Evolutionary conservation across 2,797 vertebrate species (phyloP).

Genomic region (Pseudochirops cupreus): DNA sequence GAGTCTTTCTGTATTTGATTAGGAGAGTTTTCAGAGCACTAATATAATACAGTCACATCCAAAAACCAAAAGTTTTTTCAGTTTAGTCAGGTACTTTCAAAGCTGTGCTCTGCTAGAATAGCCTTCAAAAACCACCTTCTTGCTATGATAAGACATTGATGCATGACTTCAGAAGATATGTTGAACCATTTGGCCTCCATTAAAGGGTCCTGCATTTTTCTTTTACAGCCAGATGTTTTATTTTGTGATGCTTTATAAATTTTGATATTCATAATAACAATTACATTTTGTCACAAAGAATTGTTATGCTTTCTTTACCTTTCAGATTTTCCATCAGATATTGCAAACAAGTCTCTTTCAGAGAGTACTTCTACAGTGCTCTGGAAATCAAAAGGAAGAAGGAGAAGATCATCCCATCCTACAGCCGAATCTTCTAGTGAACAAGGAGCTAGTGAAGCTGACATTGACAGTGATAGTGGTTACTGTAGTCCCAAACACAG

Average conservation of each 20-base stretch:
- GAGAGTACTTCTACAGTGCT: conserved; percentile 89
- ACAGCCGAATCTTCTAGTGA: conserved; percentile 93
- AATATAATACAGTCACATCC: background rate
- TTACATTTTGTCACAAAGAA: background rate
- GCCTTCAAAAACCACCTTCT: background rate
- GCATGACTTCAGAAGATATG: background rate
- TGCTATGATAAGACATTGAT: background rate
- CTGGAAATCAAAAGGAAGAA: conserved; percentile 93
- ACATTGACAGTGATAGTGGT: conserved; percentile 99
- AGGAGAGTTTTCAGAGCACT: background rate
- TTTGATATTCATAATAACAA: background rate
- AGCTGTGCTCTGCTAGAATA: background rate
- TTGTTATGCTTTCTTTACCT: conserved; percentile 54
- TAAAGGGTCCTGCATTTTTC: conserved; percentile 29
- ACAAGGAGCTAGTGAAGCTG: conserved; percentile 94
- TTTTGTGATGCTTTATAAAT: conserved; percentile 38
- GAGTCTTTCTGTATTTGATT: background rate
- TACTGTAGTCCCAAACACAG: conserved; percentile 98
- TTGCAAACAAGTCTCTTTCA: conserved; percentile 89
- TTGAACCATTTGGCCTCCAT: background rate
- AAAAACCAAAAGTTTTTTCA: background rate
- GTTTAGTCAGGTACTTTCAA: background rate
- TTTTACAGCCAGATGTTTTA: background rate
- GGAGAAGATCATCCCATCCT: conserved; percentile 91
- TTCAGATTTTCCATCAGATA: conserved; percentile 95